Evolutionary conservation across 1,140 invertebrate genomes (phyloP).

Genomic region (Meteorus sp.): DNA sequence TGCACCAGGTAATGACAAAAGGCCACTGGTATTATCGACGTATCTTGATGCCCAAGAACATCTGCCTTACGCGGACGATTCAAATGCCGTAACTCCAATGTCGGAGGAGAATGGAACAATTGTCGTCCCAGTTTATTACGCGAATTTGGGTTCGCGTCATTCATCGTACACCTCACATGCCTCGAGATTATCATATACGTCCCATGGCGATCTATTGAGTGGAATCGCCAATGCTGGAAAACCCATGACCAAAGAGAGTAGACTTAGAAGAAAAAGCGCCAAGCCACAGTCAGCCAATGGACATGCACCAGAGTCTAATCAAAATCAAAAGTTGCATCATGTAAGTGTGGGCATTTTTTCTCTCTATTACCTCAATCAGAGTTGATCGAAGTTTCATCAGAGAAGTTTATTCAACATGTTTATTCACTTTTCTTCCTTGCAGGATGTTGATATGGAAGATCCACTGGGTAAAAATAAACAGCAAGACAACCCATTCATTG

Average conservation of each 20-base stretch:
- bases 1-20: slow-evolving; percentile 79
- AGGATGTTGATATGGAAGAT: slow-evolving; percentile 78
- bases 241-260: slow-evolving; percentile 82
- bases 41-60: slow-evolving; percentile 95
- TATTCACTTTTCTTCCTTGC: slow-evolving; percentile 34
- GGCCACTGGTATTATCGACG: slow-evolving; percentile 90
- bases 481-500: slow-evolving; percentile 89
- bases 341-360: slow-evolving; percentile 57
- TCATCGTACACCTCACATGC: slow-evolving; percentile 94
- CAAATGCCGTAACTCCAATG: slow-evolving; percentile 96
- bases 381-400: slow-evolving; percentile 1
- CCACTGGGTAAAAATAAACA: slow-evolving; percentile 82
- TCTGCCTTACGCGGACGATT: slow-evolving; percentile 96
- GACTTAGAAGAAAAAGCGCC: slow-evolving; percentile 73
- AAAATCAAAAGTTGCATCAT: slow-evolving; percentile 72
- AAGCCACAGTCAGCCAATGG: slow-evolving; percentile 66
- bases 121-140: slow-evolving; percentile 85
- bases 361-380: neutral
- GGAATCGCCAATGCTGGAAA: slow-evolving; percentile 68
- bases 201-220: slow-evolving; percentile 84
- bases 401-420: slow-evolving; percentile 2
- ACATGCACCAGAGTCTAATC: slow-evolving; percentile 67
- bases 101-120: slow-evolving; percentile 96
- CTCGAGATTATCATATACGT: slow-evolving; percentile 88
- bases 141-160: slow-evolving; percentile 83